A percentile compares a stretch with the other conserved stretches of the same genome.
Evolutionary conservation across 2,113 vertebrate species (phyloP).

Genomic region (Etheostoma spectabile): DNA sequence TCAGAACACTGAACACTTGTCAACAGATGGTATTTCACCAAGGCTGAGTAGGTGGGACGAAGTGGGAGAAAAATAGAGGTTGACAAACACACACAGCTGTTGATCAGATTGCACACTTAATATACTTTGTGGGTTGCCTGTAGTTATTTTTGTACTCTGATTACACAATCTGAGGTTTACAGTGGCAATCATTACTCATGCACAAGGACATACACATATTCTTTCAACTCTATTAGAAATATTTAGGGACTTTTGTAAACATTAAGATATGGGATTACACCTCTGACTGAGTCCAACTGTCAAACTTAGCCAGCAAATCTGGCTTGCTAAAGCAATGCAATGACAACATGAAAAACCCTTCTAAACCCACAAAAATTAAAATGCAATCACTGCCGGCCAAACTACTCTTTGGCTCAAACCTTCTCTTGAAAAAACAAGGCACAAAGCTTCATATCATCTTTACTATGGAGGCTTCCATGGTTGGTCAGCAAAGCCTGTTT

Average conservation of each 20-base stretch:
- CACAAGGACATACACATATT: background rate
- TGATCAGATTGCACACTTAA: constrained; percentile 19
- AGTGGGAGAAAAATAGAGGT: background rate
- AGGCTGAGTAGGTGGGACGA: constrained; percentile 79
- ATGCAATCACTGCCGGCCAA: constrained; percentile 20
- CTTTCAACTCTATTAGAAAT: constrained; percentile 7
- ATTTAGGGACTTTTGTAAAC: constrained; percentile 27
- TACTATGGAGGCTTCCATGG: constrained; percentile 32
- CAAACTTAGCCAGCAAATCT: constrained; percentile 29
- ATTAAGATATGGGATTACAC: constrained; percentile 42
- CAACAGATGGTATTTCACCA: constrained; percentile 93
- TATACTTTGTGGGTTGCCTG: background rate
- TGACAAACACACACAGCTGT: background rate
- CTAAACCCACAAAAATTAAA: constrained; percentile 41
- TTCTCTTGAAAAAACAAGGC: constrained; percentile 30
- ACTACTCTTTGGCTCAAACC: constrained; percentile 22
- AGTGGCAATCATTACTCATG: background rate
- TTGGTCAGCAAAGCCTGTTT: constrained; percentile 45
- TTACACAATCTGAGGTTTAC: background rate
- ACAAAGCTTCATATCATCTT: constrained; percentile 39
- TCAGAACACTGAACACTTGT: constrained; percentile 94
- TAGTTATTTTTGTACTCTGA: constrained; percentile 2
- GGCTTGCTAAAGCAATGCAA: constrained; percentile 9
- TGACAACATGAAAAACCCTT: background rate
- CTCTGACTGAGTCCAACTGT: constrained; percentile 21